phyloP scores from a whole-genome alignment of 2,113 vertebrate genomes.

The Cyanoderma ruficeps region DNA sequence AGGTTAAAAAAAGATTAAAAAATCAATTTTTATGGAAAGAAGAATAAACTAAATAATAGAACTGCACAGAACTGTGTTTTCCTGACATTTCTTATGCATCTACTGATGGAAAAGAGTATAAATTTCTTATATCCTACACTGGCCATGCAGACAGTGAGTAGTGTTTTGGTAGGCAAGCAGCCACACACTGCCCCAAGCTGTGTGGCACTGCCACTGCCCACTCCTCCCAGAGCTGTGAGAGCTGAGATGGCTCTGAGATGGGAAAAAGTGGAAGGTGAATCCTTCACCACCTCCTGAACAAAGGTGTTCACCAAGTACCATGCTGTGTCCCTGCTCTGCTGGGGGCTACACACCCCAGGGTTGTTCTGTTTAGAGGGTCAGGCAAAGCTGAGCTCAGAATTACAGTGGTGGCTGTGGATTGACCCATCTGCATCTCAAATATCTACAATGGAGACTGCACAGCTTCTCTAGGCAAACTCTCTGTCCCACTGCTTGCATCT shows the following conservation, averaged over 20 bases:
- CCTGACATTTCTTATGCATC: not conserved
- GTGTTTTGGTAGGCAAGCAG: not conserved
- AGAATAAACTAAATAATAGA: not conserved
- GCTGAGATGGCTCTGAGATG: not conserved
- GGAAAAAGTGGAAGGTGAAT: not conserved
- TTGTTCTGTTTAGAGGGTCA: not conserved
- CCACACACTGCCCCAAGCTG: rapidly evolving
- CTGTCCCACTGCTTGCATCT: not conserved
- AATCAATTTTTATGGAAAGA: not conserved
- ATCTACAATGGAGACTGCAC: not conserved
- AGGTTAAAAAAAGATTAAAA: not conserved
- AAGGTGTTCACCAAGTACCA: not conserved
- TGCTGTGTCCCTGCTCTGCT: not conserved
- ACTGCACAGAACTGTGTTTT: not conserved
- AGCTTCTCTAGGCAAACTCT: not conserved
- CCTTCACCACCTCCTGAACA: not conserved
- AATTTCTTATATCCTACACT: not conserved
- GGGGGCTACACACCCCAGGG: not conserved
- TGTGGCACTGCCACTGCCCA: too few relatives aligned
- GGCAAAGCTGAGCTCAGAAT: not conserved
- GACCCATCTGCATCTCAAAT: not conserved
- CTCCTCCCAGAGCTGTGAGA: not conserved
- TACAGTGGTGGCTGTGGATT: rapidly evolving
- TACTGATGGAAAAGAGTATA: not conserved
- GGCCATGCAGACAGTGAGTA: not conserved